Evolutionary conservation across 2,797 vertebrate genomes (phyloP), one percentile per base, ranked within the genome.

Genomic region (Scarus forsteni): DNA sequence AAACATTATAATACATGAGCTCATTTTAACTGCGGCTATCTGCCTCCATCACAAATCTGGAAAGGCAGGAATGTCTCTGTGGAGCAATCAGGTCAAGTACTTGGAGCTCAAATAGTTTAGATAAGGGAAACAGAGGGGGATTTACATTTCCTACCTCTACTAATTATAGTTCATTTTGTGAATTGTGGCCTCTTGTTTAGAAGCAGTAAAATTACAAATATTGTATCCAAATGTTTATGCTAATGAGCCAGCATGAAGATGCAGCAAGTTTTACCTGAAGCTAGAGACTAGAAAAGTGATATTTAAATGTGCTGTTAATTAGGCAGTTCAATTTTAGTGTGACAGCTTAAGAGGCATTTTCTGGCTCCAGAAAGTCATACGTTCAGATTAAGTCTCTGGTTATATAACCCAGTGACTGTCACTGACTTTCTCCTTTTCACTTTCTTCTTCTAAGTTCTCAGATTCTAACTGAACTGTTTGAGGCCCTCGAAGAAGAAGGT

Each of bases 261-360:
- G 45, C 27, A 63, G 5, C 2, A 27, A 15, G 16, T 45, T 38
- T 38, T 35, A 39, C 60, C 43, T 48, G 0, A 49, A 57, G 61
- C 13, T 35, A 39, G 10, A 51, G 49, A 50, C 14, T 8, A 0
- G 10, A 45, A 39, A 56, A 8, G 0, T 27, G n/a, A 48, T 68
- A 15, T 16, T 52, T 65, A 1, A 69, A 40, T 16, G 34, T 34
- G 63, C 13, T 45, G 62, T 51, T 74, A 69, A 76, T 75, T 38
- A 50, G 19, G 48, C 11, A 16, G 10, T 43, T 64, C 55, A 4
- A 13, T 77, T 81, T 71, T 39, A 14, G 10, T 9, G 8, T 15
- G 48, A 59, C 35, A 48, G 57, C 38, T 60, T 45, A 57, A 61
- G 61, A 54, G 60, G 0, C 8, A 56, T 56, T 48, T 15, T 38